A percentile compares a stretch with the other conserved stretches of the same genome.
phyloP scores from a whole-genome alignment of 2,888 invertebrate species.

The Parasteatoda lunata region DNA sequence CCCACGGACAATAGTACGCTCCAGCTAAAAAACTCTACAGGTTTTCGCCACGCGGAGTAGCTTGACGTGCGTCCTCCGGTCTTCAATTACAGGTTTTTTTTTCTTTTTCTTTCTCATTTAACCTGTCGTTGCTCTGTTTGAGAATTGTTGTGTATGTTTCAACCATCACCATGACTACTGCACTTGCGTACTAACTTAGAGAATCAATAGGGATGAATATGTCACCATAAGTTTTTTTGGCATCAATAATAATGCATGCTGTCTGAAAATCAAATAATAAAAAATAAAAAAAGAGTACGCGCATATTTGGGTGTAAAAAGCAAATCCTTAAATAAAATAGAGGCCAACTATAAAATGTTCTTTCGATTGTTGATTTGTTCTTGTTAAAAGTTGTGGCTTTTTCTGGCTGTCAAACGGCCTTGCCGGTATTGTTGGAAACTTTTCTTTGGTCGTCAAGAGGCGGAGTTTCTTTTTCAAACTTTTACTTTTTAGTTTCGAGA shows the following conservation, averaged over 20 bases:
- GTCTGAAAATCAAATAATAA: neutral
- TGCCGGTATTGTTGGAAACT: neutral
- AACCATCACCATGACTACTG: slow-evolving; percentile 34
- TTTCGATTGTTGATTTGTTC: neutral
- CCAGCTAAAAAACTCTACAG: slow-evolving; percentile 43
- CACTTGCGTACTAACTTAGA: slow-evolving; percentile 36
- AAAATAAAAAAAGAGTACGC: neutral
- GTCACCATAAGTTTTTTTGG: slow-evolving; percentile 20
- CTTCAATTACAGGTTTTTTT: slow-evolving; percentile 52
- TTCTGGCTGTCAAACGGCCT: neutral
- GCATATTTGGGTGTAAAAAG: neutral
- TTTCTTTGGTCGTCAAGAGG: neutral
- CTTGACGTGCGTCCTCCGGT: slow-evolving; percentile 24
- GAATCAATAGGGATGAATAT: slow-evolving; percentile 47
- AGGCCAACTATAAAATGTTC: neutral
- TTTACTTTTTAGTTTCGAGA: neutral
- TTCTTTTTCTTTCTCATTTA: slow-evolving; percentile 28
- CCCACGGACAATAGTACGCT: slow-evolving; percentile 21
- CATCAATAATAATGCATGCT: slow-evolving; percentile 10
- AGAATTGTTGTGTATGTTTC: slow-evolving; percentile 58
- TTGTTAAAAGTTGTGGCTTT: neutral
- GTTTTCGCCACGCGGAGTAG: slow-evolving; percentile 21
- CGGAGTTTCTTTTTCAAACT: neutral
- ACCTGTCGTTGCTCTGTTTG: slow-evolving; percentile 60
- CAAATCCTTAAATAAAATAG: neutral